These are phyloP conservation scores for Nineta flava DNA, from an alignment of 2,888 invertebrate species.

Conservation along the genomic window DNA sequence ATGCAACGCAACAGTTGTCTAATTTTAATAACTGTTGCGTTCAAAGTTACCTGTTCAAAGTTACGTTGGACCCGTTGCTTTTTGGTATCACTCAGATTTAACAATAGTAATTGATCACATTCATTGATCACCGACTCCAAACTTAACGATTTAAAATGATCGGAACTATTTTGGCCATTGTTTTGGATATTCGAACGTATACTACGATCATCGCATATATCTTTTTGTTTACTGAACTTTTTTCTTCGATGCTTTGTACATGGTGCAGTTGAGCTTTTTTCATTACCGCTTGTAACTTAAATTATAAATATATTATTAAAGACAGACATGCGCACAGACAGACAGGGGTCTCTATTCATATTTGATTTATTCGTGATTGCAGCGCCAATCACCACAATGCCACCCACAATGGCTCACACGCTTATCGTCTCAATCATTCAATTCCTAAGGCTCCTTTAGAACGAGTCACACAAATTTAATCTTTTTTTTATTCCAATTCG, in stretches of 20 bases:
- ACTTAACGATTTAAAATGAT: conserved; percentile 5
- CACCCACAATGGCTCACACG: no score
- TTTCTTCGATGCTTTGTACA: background rate
- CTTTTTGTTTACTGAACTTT: conserved; percentile 3
- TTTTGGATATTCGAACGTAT: background rate
- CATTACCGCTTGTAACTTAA: background rate
- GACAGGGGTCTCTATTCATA: no score
- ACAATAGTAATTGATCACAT: conserved; percentile 7
- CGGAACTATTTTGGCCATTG: background rate
- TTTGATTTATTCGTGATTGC: no score
- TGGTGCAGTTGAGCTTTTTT: background rate
- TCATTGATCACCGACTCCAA: conserved; percentile 6
- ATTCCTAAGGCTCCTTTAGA: no score
- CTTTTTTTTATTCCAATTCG: no score
- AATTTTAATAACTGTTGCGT: no score
- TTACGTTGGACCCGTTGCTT: conserved; percentile 5
- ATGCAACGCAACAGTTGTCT: no score
- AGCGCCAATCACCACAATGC: no score
- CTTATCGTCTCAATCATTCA: no score
- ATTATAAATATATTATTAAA: no score
- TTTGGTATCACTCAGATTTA: conserved; percentile 7
- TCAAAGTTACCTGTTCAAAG: conserved; percentile 7
- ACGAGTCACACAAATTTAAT: no score
- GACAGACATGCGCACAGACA: no score
- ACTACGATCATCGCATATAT: background rate